phyloP scores from a whole-genome alignment of 2,888 invertebrate species.

The Parasteatoda lunata region DNA sequence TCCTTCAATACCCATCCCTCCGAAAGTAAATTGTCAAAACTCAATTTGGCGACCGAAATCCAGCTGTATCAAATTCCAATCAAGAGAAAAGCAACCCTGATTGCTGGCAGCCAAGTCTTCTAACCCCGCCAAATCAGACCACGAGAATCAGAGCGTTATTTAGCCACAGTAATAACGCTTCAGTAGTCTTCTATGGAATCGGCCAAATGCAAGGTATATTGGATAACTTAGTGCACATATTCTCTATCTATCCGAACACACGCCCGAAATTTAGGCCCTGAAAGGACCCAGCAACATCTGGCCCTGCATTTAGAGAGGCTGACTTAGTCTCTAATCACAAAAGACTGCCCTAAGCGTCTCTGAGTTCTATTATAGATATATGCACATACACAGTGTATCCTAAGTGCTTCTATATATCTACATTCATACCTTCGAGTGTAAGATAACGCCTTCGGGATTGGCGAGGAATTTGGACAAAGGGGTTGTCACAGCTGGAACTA shows the following conservation, averaged over 20 bases:
- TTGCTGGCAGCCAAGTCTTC: not conserved
- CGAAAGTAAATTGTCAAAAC: not conserved
- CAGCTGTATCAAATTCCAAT: slow-evolving; percentile 34
- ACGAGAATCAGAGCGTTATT: slow-evolving; percentile 22
- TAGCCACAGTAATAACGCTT: slow-evolving; percentile 56
- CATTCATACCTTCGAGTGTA: slow-evolving; percentile 43
- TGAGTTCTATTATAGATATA: slow-evolving; percentile 10
- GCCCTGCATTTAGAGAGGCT: slow-evolving; percentile 42
- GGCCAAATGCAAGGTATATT: slow-evolving; percentile 58
- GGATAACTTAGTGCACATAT: slow-evolving; percentile 44
- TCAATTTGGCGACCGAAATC: slow-evolving; percentile 18
- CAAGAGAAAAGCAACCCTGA: slow-evolving; percentile 29
- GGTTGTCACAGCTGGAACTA: slow-evolving; percentile 62
- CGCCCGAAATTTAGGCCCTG: slow-evolving; percentile 41
- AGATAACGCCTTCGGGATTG: slow-evolving; percentile 53
- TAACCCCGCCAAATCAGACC: not conserved
- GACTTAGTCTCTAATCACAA: slow-evolving; percentile 59
- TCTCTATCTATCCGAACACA: slow-evolving; percentile 19
- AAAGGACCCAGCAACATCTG: slow-evolving; percentile 55
- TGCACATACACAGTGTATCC: not conserved
- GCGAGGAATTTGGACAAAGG: slow-evolving; percentile 30
- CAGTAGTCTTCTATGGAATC: slow-evolving; percentile 43
- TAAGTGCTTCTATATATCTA: slow-evolving; percentile 8
- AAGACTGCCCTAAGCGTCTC: slow-evolving; percentile 17
- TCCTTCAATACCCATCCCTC: not conserved